Evolutionary conservation across 1,140 invertebrate genomes (phyloP).

Genomic region (Zaprionus gabonicus): DNA sequence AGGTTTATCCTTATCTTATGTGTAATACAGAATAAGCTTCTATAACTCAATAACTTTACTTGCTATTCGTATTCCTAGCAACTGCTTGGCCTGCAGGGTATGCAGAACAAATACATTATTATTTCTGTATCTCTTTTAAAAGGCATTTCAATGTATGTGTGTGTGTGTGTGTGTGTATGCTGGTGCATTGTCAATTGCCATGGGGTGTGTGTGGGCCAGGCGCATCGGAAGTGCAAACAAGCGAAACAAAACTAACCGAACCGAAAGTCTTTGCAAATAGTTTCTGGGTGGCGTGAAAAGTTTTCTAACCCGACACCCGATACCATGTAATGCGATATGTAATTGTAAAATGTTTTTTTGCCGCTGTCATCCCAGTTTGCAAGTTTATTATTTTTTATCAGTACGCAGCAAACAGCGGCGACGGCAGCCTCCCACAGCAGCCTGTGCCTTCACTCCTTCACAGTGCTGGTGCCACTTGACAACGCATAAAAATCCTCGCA

Average conservation of each 20-base stretch:
- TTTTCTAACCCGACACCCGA: conserved; percentile 42
- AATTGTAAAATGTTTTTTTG: conserved; percentile 72
- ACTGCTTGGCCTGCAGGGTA: not conserved
- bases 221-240: conserved; percentile 66
- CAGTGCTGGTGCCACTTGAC: conserved; percentile 55
- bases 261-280: conserved; percentile 47
- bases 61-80: not conserved
- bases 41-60: no score
- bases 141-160: not conserved
- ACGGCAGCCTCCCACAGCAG: conserved; percentile 15
- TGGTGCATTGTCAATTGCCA: conserved; percentile 10
- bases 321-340: conserved; percentile 16
- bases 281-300: conserved; percentile 39
- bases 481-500: conserved; percentile 71
- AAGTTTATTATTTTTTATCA: conserved; percentile 79
- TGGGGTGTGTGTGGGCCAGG: conserved; percentile 24
- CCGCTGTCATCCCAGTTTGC: conserved; percentile 30
- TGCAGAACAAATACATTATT: conserved; percentile 4
- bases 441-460: not conserved
- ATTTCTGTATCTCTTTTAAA: conserved; percentile 10
- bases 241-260: conserved; percentile 23
- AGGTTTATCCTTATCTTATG: no score
- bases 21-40: no score
- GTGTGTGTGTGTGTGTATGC: not conserved
- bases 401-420: conserved; percentile 39